Evolutionary conservation across 2,113 vertebrate species (phyloP).

Genomic region (Cryptoleucopteryx plumbea): DNA sequence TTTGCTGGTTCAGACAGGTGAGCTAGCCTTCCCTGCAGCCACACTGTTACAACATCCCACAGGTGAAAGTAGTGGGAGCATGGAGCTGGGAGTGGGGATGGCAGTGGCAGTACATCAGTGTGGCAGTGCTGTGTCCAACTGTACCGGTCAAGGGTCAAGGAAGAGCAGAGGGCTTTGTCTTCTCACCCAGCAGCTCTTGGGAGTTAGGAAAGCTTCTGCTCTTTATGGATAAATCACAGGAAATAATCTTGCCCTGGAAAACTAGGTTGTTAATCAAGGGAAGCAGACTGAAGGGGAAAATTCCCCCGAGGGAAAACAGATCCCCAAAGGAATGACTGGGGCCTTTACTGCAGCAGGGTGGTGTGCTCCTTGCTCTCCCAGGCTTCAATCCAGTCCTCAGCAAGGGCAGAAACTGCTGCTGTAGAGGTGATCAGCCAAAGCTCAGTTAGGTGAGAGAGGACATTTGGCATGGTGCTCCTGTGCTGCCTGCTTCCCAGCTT

Average conservation of each 20-base stretch:
- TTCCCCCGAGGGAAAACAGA: not conserved
- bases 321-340: not conserved
- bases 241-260: not conserved
- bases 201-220: not conserved
- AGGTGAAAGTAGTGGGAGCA: not conserved
- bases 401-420: not conserved
- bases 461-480: not conserved
- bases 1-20: not conserved
- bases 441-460: not conserved
- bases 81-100: not conserved
- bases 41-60: not conserved
- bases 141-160: not conserved
- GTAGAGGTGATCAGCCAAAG: not conserved
- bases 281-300: not conserved
- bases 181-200: not conserved
- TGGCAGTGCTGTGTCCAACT: not conserved
- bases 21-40: not conserved
- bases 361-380: not conserved
- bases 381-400: not conserved
- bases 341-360: not conserved
- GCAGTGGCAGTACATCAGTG: not conserved
- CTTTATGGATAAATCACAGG: not conserved
- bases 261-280: not conserved
- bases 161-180: not conserved
- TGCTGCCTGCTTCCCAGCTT: not conserved